These are phyloP conservation scores for Mixornis gularis DNA, from an alignment of 2,113 vertebrate species.

Conservation along the genomic window DNA sequence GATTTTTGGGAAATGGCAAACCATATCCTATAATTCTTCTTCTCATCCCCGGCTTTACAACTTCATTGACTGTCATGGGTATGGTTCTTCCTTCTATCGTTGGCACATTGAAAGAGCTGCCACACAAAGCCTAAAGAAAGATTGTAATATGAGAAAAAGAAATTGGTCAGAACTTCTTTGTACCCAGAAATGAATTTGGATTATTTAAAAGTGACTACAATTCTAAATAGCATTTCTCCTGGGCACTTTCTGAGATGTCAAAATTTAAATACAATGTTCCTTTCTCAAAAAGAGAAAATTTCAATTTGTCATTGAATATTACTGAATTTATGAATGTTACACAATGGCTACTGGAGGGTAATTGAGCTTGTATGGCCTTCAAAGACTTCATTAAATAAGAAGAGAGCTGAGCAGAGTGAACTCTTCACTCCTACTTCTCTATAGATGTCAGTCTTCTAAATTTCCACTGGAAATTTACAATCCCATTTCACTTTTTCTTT, in stretches of 20 bases:
- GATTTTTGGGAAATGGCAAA: constrained; percentile 92
- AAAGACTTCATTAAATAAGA: background rate
- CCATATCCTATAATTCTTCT: constrained; percentile 92
- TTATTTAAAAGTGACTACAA: background rate
- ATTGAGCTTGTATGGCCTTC: background rate
- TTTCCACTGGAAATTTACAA: background rate
- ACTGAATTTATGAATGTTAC: background rate
- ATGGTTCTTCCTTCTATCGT: constrained; percentile 93
- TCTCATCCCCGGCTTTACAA: constrained; percentile 95
- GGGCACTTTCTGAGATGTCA: background rate
- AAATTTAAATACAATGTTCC: background rate
- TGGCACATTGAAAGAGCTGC: constrained; percentile 93
- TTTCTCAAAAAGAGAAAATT: background rate
- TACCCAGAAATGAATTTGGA: background rate
- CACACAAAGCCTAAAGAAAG: constrained; percentile 88
- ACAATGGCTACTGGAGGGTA: background rate
- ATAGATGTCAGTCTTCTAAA: background rate
- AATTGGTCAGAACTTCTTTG: background rate
- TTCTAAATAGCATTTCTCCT: background rate
- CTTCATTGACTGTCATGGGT: constrained; percentile 94
- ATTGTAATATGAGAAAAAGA: background rate
- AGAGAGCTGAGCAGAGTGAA: background rate
- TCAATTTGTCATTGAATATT: background rate
- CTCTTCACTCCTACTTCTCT: background rate
- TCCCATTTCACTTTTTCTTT: background rate